Base-by-base conservation (phyloP, 2,888 invertebrate species). In the Acronicta leporina region DNA sequence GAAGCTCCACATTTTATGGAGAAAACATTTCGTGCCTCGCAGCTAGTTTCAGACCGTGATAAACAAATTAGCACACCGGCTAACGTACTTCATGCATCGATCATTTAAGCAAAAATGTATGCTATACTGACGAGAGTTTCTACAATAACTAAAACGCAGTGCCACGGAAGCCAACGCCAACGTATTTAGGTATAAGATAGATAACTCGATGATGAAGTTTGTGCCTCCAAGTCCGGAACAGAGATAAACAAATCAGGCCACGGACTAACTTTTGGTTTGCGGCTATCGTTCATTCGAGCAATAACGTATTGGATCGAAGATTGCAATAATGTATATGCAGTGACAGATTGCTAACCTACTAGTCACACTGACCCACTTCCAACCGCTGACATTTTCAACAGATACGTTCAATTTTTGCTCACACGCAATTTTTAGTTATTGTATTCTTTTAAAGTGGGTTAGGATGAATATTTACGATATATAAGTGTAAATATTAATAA, bases 271-370 rank as follows among this genome's bases (percentile, higher is more conserved):
- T 45, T 57, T 48, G 38, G 44, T 27, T 46, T n/a, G 41, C 13
- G 38, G 59, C 16, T 42, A 51, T 42, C 52, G 46, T 40, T 44
- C 33, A 53, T 50, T 48, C 27, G 27, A 52, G 40, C 54, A 43
- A 49, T 44, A 51, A 51, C 54, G 72, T 66, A 66, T 68, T 51
- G 44, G 35, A 60, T 20, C 15, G 60, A 71, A 71, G 66, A 65
- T 68, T 65, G 53, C 50, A 60, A 43, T 60, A 68, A 71, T 59
- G 66, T 71, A n/a, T 71, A 46, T 64, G 42, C 53, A 65, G 49
- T 71, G 53, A 71, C 71, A 60, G 59, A 71, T 71, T 68, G 68
- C 46, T 16, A 8, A 13, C 27, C 46, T 43, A 59, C 46, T 16
- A 53, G 52, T 43, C 66, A 59, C 40, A 20, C 14, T 68, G 66